Conservation (phyloP, 2,113 vertebrate genomes). For the Platichthys stellatus region DNA sequence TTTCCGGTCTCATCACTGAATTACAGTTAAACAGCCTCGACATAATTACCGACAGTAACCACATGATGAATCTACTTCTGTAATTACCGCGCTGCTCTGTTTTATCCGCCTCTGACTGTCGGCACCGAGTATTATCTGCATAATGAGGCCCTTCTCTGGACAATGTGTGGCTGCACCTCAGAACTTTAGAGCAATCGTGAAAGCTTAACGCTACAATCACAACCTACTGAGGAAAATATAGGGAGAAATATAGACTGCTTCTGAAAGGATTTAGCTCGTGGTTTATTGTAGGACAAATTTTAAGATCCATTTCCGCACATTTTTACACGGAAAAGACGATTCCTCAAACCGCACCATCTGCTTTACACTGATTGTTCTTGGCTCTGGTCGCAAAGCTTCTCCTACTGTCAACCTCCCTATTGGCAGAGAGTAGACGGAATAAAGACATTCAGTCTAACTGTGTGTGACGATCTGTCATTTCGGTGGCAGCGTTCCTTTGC, state of each 20-base stretch:
- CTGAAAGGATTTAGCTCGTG: not conserved
- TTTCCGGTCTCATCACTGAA: conserved; percentile 29
- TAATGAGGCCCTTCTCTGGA: conserved; percentile 81
- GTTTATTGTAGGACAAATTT: not conserved
- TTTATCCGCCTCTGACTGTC: conserved; percentile 87
- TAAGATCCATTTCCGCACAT: conserved; percentile 6
- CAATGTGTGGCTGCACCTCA: conserved; percentile 74
- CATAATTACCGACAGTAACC: conserved; percentile 83
- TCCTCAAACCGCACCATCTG: not conserved
- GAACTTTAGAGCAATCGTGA: conserved; percentile 75
- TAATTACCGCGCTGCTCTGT: conserved; percentile 85
- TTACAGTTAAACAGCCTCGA: conserved; percentile 71
- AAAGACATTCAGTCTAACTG: not conserved
- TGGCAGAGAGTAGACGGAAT: not conserved
- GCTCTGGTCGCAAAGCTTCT: not conserved
- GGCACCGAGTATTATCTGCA: conserved; percentile 84
- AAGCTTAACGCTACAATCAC: conserved; percentile 19
- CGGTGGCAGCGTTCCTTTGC: not conserved
- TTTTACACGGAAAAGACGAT: not conserved
- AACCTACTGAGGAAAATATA: conserved; percentile 11
- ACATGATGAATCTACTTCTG: conserved; percentile 86
- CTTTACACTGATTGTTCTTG: not conserved
- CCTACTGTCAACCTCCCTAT: not conserved
- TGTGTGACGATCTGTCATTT: not conserved
- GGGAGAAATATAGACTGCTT: not conserved